Evolutionary conservation across 1,140 invertebrate genomes (phyloP).

Genomic region (Chrysoperla carnea): DNA sequence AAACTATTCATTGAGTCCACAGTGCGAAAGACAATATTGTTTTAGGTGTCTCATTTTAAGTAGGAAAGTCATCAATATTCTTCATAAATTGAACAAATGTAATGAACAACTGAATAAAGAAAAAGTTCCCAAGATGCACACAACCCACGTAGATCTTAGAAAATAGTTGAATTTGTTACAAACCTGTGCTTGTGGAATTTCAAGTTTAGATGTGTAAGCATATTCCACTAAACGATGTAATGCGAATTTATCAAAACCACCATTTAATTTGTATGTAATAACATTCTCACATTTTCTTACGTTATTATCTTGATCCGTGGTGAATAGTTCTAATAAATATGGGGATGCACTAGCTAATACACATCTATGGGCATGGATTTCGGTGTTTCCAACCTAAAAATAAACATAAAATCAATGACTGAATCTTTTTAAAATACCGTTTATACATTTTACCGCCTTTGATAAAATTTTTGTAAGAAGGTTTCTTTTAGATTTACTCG

Average conservation of each 20-base stretch:
- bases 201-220: slow-evolving; percentile 47
- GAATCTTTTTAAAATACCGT: background rate
- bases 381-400: slow-evolving; percentile 41
- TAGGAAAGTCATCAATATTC: too few species aligned
- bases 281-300: slow-evolving; percentile 25
- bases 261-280: slow-evolving; percentile 45
- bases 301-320: slow-evolving; percentile 27
- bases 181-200: slow-evolving; percentile 23
- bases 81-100: too few species aligned
- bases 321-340: slow-evolving; percentile 62
- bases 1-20: too few species aligned
- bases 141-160: background rate
- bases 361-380: slow-evolving; percentile 57
- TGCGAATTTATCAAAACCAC: slow-evolving; percentile 44
- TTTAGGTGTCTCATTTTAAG: too few species aligned
- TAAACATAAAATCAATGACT: too few species aligned
- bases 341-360: slow-evolving; percentile 59
- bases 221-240: slow-evolving; percentile 61
- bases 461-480: too few species aligned
- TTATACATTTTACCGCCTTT: background rate
- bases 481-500: too few species aligned
- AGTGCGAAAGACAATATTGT: too few species aligned
- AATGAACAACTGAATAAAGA: too few species aligned
- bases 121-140: background rate
- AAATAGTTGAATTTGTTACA: background rate